Percentiles rank a stretch among this genome's conserved stretches.
phyloP scores from a whole-genome alignment of 2,797 vertebrate genomes.

The Bradypodion ventrale region DNA sequence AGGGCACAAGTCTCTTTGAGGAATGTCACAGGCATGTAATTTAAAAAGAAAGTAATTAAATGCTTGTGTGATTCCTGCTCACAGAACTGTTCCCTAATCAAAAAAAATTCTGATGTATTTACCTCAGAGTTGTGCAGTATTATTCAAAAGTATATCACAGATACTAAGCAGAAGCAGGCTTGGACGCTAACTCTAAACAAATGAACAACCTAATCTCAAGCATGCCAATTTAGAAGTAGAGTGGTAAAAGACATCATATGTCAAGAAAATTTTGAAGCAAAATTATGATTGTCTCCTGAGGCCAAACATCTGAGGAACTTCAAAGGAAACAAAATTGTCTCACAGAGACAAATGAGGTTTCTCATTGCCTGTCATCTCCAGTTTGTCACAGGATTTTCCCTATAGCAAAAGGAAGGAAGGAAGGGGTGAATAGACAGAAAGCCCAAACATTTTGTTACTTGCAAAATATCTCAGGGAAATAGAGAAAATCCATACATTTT shows the following conservation, averaged over 20 bases:
- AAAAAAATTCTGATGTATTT: not conserved
- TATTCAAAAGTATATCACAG: not conserved
- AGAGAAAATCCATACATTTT: not conserved
- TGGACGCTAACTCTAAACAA: not conserved
- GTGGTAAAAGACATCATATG: not conserved
- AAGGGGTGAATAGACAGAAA: not conserved
- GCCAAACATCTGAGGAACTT: not conserved
- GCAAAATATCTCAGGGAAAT: not conserved
- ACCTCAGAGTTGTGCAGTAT: not conserved
- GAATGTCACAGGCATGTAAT: not conserved
- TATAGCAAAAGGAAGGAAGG: not conserved
- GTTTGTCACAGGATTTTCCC: not conserved
- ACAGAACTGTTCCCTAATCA: not conserved
- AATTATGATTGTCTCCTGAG: not conserved
- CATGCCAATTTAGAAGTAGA: not conserved
- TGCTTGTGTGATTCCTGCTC: not conserved
- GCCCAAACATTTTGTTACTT: not conserved
- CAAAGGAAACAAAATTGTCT: not conserved
- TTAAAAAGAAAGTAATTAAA: constrained; percentile 3
- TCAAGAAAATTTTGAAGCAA: not conserved
- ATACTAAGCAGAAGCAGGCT: not conserved
- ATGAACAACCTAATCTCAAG: not conserved
- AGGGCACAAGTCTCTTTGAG: not conserved
- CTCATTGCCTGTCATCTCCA: not conserved
- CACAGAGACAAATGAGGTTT: not conserved